Evolutionary conservation across 2,113 vertebrate genomes (phyloP), one percentile per base, ranked within the genome.

Genomic region (Artemisiospiza belli): DNA sequence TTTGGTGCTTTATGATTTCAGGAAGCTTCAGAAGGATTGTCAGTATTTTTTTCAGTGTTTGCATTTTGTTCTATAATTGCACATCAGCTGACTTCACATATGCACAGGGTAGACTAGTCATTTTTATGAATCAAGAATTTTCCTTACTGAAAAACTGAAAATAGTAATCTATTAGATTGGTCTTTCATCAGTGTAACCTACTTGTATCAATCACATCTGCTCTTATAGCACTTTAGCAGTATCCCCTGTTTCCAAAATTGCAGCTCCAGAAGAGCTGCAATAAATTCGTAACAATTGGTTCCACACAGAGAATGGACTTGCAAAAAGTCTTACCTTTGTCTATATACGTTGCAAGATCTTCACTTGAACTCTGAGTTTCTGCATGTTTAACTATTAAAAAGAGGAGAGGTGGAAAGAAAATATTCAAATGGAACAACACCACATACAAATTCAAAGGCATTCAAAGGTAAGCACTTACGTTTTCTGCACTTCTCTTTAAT

Each of bases 321-420:
- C 27, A 52, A 31, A 77, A 85, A 41, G 30, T 78, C 97, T 94
- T 97, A 99, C 99, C 98, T 98, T 98, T 99, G 94, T 99, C 98
- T 63, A 99, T 90, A 93, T 94, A 97, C 68, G 96, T 97, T 15
- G 77, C 47, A 21, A 97, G 80, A 70, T 97, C 97, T 58, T 97
- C 94, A 21, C 94, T 94, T 68, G 95, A 83, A 92, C 97, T 98
- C 83, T 99, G 99, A 57, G 98, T 98, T 74, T 98, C 98, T 14
- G 89, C 96, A 85, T 98, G 98, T 74, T 94, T 99, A 90, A 98
- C 97, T 54, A 98, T 98, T 98, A 96, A 82, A 92, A 74, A 94
- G 72, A 94, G 21, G 30, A 19, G 27, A 58, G 18, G 2, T 16
- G 10, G 5, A 62, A 89, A 55, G 18, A 47, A 92, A 87, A 89